Base-by-base conservation (phyloP, 2,113 vertebrate genomes). In the Natator depressus region DNA sequence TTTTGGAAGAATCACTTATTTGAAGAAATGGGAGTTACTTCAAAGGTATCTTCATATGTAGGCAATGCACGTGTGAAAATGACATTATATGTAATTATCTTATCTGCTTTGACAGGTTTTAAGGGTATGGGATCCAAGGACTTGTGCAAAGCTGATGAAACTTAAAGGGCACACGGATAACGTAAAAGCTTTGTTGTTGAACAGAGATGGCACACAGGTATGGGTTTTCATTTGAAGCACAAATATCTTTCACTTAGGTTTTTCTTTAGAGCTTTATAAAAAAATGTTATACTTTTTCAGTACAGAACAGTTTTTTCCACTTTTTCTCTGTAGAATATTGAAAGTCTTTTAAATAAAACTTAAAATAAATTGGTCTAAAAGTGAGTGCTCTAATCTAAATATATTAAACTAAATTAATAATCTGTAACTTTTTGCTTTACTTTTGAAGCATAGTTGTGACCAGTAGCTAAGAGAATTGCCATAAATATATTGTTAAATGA, bases 121-220 rank as follows among this genome's bases (percentile, higher is more conserved):
- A 80, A 98, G 99, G 95, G 99, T 99, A 35, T 99, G 99, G 99
- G 99, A 99, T 97, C 99, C 99, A 4, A 98, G 99, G 91, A 99
- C 99, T 46, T 99, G 99, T 95, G 99, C 99, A 82, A 99, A 99
- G 82, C 98, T 99, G 24, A 99, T 99, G 99, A 99, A 99, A 97
- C 98, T 99, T 27, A 99, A 99, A 97, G 99, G 99, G 16, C 99
- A 99, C 98, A 99, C 99, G 0, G 99, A 99, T 97, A 99, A 99
- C 0, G 99, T 99, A 2, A 99, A 99, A 97, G 99, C 99, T 0
- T 93, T 99, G 98, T 95, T 99, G 79, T 93, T 99, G 97, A 99
- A 99, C 98, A 98, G 99, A 96, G 99, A 99, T 27, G 99, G 99
- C 83, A 99, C 99, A 22, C 99, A 99, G 99, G 99, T 99, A 97